phyloP scores from a whole-genome alignment of 2,888 invertebrate genomes.

The Drosophila kuntzei region DNA sequence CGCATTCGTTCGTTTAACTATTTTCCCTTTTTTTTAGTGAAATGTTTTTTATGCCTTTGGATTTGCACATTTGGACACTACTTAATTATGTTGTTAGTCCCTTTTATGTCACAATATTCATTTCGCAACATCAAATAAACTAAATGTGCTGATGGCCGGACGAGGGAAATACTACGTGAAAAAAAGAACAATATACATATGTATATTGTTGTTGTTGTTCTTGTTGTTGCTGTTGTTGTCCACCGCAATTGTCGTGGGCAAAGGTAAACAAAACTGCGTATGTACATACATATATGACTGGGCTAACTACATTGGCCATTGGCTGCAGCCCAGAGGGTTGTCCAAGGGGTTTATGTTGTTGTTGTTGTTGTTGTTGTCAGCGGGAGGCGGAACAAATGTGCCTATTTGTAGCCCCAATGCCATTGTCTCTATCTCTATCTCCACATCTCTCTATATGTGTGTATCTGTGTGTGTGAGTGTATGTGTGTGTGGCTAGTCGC shows the following conservation, averaged over 20 bases:
- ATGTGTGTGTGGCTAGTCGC: constrained; percentile 58
- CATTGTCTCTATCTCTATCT: constrained; percentile 33
- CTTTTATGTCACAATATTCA: constrained; percentile 82
- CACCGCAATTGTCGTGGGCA: constrained; percentile 81
- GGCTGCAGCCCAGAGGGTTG: constrained; percentile 58
- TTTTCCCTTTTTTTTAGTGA: constrained; percentile 35
- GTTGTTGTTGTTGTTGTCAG: constrained; percentile 10
- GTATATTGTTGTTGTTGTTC: constrained; percentile 7
- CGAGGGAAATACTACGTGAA: constrained; percentile 9
- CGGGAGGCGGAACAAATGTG: constrained; percentile 69
- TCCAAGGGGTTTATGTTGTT: constrained; percentile 28
- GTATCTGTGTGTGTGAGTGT: constrained; percentile 20
- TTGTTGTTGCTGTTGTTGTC: constrained; percentile 51
- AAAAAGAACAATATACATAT: constrained; percentile 2
- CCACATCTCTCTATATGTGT: constrained; percentile 20
- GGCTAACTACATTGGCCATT: constrained; percentile 72
- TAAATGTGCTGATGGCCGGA: constrained; percentile 62
- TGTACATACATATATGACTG: too few relatives aligned
- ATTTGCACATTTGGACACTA: constrained; percentile 79
- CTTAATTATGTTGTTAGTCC: constrained; percentile 81
- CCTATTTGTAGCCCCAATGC: constrained; percentile 68
- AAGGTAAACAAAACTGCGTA: constrained; percentile 79
- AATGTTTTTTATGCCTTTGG: constrained; percentile 75
- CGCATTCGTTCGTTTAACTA: constrained; percentile 38
- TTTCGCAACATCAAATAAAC: constrained; percentile 79